phyloP scores from a whole-genome alignment of 2,888 invertebrate genomes.

The Eueremaeus valkanovi region DNA sequence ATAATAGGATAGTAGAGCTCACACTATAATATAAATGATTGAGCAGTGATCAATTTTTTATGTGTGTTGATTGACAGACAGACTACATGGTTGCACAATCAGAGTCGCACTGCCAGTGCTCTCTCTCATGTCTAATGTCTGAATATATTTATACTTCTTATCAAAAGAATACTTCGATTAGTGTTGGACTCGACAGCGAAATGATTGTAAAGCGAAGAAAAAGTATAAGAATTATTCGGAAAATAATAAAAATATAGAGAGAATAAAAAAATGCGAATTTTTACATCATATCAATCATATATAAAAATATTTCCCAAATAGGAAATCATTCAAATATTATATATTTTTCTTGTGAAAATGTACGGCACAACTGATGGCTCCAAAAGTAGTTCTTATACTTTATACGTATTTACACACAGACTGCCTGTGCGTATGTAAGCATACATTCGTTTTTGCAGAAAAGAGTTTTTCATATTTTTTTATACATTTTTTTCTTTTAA shows the following conservation, averaged over 20 bases:
- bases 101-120: too few species aligned
- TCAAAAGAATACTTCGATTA: neutral
- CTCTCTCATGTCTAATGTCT: too few species aligned
- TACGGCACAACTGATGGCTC: neutral
- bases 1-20: too few species aligned
- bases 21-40: too few species aligned
- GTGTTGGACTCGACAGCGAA: neutral
- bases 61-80: too few species aligned
- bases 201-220: neutral
- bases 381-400: constrained; percentile 11
- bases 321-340: constrained; percentile 1
- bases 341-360: constrained; percentile 8
- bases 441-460: too few species aligned
- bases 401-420: neutral
- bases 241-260: neutral
- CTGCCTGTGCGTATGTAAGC: neutral
- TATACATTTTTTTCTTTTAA: neutral
- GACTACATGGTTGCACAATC: too few species aligned
- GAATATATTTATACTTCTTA: too few species aligned
- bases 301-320: neutral
- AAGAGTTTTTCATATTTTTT: too few species aligned
- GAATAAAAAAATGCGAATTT: neutral
- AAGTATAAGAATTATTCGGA: neutral
- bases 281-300: constrained; percentile 8
- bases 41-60: too few species aligned